Evolutionary conservation across 1,140 invertebrate genomes (phyloP), one percentile per base, ranked within the genome.

Genomic region (Carcinoscorpius rotundicauda): DNA sequence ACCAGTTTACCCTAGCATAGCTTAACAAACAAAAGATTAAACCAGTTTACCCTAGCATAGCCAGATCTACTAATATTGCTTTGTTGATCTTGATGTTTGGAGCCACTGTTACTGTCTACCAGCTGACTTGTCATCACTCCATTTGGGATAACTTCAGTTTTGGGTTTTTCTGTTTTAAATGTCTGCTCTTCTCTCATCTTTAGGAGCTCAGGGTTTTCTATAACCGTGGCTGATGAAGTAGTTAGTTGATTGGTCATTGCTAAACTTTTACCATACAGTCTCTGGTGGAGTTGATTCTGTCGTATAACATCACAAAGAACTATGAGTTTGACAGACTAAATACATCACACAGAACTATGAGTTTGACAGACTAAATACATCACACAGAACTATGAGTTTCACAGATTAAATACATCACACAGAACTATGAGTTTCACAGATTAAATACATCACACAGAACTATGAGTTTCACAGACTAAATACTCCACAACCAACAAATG

Each of bases 161-260:
- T 57, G 4, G 29, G 61, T 64, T 67, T 60, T 10, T 63, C 62
- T 50, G 64, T 61, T 48, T 65, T 61, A 51, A 64, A 62, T 0
- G 66, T 66, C 55, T 65, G 62, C 60, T 69, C 63, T 67, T 69
- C 65, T 65, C 66, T 65, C 4, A 80, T 71, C 64, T 83, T 81
- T 58, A 92, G 77, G 52, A 93, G 79, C 76, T 90, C 88, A 0
- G 89, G 84, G 71, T 87, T 87, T 79, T 94, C 91, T 69, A 92
- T 86, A 5, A 93, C 82, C 60, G 84, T 81, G 71, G 85, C 85
- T 3, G 71, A 71, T 6, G 72, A 66, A 59, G 71, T 57, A 6
- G 60, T 72, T 9, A 68, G 63, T 8, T 68, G 68, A 61, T 72
- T 74, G 51, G 65, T 66, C 66, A 80, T 77, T 9, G 83, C 80